Base-by-base conservation (phyloP, 2,888 invertebrate genomes). In the Polyploca ridens region DNA sequence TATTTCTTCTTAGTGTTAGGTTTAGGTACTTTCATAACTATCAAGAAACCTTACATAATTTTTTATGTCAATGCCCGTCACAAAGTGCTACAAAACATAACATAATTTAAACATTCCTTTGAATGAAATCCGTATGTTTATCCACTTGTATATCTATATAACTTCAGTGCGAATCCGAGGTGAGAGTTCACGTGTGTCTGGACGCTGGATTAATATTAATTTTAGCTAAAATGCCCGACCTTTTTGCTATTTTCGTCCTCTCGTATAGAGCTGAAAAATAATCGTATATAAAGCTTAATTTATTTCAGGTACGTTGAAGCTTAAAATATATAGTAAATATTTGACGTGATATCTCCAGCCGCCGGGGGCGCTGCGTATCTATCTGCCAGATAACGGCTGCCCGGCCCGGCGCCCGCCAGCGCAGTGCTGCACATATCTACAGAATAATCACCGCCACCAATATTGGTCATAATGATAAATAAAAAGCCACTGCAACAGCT, bases 401-500 rank as follows among this genome's bases (percentile, higher is more conserved):
- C 27, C 27, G 27, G 27, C 27, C 27, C 27, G 27, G 14, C 46
- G 5, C 46, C 46, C 14, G 46, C 46, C 14, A 46, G 46, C 13
- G 46, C 54, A 19, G 54, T 10, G 54, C 19, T 16, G 49, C 49
- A 14, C 14, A 49, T 16, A 16, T 16, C 16, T 54, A 19, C 10
- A 5, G 10, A 10, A 54, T 54, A 54, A 54, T 14, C 2, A 3
- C 10, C 54, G 54, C 16, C 54, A 19, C 54, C 54, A 19, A 54
- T 19, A 54, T 54, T 54, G 54, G 59, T 38, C n/a, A 16, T 38
- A 38, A 59, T 59, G n/a, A 59, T 59, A 59, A 58, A 58, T 60
- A 60, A 54, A 54, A 54, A 54, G n/a, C 19, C 54, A 10, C 4
- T 38, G 59, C 35, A 38, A 60, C 59, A 60, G 59, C 33, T 60